Evolutionary conservation across 2,113 vertebrate genomes (phyloP).

Genomic region (Oophaga pumilio): DNA sequence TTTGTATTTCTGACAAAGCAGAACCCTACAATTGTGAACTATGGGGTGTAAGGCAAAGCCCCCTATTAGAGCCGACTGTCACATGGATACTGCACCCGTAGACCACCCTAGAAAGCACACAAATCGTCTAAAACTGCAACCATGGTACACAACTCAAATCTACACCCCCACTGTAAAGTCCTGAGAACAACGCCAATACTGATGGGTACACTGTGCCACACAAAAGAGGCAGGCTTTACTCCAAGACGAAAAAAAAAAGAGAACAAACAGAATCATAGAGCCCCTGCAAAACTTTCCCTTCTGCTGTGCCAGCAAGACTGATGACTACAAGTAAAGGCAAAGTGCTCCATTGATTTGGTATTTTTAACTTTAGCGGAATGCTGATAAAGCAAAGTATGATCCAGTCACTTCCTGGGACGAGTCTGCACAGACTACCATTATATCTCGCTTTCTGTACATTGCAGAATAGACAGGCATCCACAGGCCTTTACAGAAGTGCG

Average conservation of each 20-base stretch:
- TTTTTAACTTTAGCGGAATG: constrained; percentile 38
- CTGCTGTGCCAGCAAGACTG: constrained; percentile 18
- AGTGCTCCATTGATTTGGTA: constrained; percentile 17
- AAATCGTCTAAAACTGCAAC: neutral
- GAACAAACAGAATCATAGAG: neutral
- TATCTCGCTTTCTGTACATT: neutral
- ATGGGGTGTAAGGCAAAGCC: neutral
- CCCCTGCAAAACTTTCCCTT: constrained; percentile 10
- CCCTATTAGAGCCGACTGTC: neutral
- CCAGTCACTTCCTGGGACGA: constrained; percentile 18
- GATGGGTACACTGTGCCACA: neutral
- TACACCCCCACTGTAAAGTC: neutral
- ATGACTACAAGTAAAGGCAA: neutral
- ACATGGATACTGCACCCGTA: neutral
- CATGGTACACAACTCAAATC: neutral
- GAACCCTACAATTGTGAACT: neutral
- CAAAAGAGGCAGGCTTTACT: neutral
- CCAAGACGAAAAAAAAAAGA: neutral
- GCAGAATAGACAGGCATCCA: neutral
- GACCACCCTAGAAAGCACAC: neutral
- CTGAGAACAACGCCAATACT: neutral
- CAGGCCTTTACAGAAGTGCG: too few species aligned
- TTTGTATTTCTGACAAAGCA: neutral
- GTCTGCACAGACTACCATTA: too few species aligned
- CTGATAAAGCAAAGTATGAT: constrained; percentile 1